Conservation (phyloP, 2,113 vertebrate species). For the Myanophis thanlyinensis region DNA sequence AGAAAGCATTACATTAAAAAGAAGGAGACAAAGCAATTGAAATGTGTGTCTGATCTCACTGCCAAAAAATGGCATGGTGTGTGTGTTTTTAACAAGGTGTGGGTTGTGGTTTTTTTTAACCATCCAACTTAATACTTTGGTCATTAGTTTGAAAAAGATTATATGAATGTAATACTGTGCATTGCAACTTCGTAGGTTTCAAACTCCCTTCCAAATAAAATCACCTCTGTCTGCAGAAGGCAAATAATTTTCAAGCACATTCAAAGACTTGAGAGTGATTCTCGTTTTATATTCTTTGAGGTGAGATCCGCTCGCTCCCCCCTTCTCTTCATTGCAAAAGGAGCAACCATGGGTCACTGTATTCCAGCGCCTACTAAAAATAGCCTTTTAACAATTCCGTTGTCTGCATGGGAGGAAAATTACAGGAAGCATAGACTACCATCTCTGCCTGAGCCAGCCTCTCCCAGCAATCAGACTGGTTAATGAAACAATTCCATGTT, state of each 20-base stretch:
- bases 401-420: constrained; percentile 58
- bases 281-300: background rate
- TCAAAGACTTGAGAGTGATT: constrained; percentile 30
- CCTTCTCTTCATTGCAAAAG: constrained; percentile 40
- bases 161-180: background rate
- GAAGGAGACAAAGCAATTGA: constrained; percentile 32
- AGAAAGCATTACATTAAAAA: constrained; percentile 24
- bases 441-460: constrained; percentile 47
- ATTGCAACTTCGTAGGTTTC: constrained; percentile 17
- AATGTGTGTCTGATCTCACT: constrained; percentile 15
- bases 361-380: constrained; percentile 63
- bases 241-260: constrained; percentile 50
- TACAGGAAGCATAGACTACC: constrained; percentile 55
- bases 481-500: constrained; percentile 64
- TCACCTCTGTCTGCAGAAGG: constrained; percentile 45
- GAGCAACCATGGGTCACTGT: constrained; percentile 58
- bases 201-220: constrained; percentile 31
- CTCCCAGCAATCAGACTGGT: constrained; percentile 38
- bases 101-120: too few species aligned
- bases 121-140: background rate
- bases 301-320: constrained; percentile 3
- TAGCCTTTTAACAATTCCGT: constrained; percentile 55
- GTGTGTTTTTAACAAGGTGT: background rate
- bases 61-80: background rate
- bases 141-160: background rate